Base-by-base conservation (phyloP, 2,113 vertebrate species). In the Engraulis encrasicolus region DNA sequence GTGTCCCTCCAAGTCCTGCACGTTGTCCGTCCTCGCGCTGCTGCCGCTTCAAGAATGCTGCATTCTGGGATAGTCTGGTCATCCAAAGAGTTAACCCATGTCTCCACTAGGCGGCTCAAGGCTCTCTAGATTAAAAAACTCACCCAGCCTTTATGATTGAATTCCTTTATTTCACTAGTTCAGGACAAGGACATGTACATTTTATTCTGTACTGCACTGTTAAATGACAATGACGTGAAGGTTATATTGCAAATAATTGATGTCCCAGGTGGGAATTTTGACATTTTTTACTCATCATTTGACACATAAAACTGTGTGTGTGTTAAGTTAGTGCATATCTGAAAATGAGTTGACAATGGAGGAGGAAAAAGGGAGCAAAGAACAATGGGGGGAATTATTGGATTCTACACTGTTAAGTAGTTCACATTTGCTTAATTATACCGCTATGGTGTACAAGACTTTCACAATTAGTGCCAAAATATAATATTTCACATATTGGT, bases 11-110 rank as follows among this genome's bases (percentile, higher is more conserved):
- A 74, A 74, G 31, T 74, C 66, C 27, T 34, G 31, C 66, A 74
- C 66, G 66, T 74, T 74, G 66, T 74, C 23, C 66, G 66, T 74
- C 23, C 66, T 74, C 66, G 23, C 66, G 23, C 23, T 31, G 66
- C 66, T 74, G 31, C 66, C 66, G 66, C 66, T 74, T 74, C 66
- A 31, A 74, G 31, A 34, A 14, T 14, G 15, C 14, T 74, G 66
- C 66, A 74, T 74, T 74, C 27, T 74, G 66, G 66, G 66, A 74
- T 74, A 74, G 27, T 74, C 14, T 34, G 66, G 66, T 74, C 66
- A 74, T 74, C 66, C 66, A 6, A 74, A 3, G 66, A 34, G 14
- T 31, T 74, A 1, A 34, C 66, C 12, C 3, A 31, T 66, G 12
- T 31, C 27, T 31, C 66, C 66, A 74, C 66, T 36, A 17, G 66